phyloP scores from a whole-genome alignment of 1,140 invertebrate genomes.

The Cydia strobilella region DNA sequence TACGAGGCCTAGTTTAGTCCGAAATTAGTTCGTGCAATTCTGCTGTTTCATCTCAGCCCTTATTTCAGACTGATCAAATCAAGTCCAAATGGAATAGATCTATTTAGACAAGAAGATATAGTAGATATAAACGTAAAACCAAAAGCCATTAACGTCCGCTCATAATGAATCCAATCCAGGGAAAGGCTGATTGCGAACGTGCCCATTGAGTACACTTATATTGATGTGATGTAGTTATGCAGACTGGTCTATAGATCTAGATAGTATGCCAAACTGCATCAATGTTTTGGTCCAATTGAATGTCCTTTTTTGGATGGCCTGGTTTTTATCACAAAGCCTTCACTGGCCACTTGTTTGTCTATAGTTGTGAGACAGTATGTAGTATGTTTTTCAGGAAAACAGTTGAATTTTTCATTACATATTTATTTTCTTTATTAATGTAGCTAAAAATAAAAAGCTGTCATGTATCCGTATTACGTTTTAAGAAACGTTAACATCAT shows the following conservation, averaged over 20 bases:
- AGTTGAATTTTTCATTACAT: too few species aligned
- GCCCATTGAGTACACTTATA: neutral
- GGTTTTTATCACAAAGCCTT: too few species aligned
- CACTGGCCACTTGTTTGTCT: too few species aligned
- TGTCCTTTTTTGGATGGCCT: too few species aligned
- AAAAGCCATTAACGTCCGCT: neutral
- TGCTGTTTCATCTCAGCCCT: neutral
- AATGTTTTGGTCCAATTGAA: too few species aligned
- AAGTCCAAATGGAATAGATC: neutral
- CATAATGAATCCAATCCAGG: neutral
- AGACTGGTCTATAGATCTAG: neutral
- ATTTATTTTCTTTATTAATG: too few species aligned
- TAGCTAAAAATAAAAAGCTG: too few species aligned
- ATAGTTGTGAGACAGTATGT: too few species aligned
- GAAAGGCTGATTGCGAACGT: neutral
- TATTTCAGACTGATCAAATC: neutral
- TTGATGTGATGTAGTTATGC: neutral
- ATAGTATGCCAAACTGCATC: neutral
- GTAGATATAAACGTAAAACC: neutral
- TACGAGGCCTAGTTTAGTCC: too few species aligned
- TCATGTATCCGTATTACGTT: too few species aligned
- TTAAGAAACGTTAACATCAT: neutral
- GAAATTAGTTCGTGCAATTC: too few species aligned
- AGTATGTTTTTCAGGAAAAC: too few species aligned
- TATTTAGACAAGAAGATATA: neutral